Evolutionary conservation across 2,797 vertebrate species (phyloP), one percentile per base, ranked within the genome.

Genomic region (Vipera ursinii): DNA sequence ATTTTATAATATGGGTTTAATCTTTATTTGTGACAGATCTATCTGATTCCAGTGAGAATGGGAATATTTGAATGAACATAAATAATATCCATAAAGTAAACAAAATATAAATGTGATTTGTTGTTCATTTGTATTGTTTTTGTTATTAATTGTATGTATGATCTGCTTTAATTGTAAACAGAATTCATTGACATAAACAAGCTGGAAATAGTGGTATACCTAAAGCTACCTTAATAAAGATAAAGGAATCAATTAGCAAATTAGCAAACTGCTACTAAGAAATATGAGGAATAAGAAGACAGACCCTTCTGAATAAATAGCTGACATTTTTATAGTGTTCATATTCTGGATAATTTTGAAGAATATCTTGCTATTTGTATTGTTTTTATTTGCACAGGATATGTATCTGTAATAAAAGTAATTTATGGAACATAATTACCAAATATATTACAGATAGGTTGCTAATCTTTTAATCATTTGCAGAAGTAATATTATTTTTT

Each of bases 171-270:
- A 91, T 89, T 94, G 4, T 95, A 96, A 96, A 97, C 96, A 88
- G 92, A 82, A 82, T 82, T 82, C 87, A 95, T 90, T 95, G 94
- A 95, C 95, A 96, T 63, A 95, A 93, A 96, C 92, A 94, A 95
- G 86, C 51, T 93, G 85, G 59, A 96, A 96, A 56, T 96, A 94
- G 96, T 96, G 95, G 94, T 95, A 96, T 32, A 96, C 55, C 92
- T 95, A 92, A 95, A 97, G 26, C 10, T 89, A 86, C 63, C 94
- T 95, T 94, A 96, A 94, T 89, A 96, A 96, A 96, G n/a, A 89
- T 93, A 96, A 97, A 97, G 87, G 91, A 96, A 97, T 97, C 96
- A 96, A 97, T 97, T 97, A 97, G 96, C 96, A 97, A 82, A 97
- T 97, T 97, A 97, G 93, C 53, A 95, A 92, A 97, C 96, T 96